Percentiles rank a stretch among this genome's conserved stretches.
These are phyloP conservation scores for Enteromius treurensis DNA, from an alignment of 2,797 vertebrate species.

Conservation along the genomic window DNA sequence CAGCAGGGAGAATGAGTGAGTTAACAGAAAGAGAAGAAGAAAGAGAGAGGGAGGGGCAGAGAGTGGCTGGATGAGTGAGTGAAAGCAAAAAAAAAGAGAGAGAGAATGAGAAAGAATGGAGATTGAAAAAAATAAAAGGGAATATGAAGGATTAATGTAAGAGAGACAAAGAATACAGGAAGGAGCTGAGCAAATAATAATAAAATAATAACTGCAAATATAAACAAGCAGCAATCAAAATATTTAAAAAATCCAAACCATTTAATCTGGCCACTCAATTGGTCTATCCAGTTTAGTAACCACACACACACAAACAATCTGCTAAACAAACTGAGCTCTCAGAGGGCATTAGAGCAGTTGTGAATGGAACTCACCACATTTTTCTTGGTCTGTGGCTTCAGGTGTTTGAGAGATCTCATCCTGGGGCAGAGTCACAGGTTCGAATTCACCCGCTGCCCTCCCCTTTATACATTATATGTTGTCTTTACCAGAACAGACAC, in stretches of 20 bases:
- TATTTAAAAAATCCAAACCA: background rate
- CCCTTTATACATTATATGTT: constrained; percentile 37
- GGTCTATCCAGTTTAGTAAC: constrained; percentile 25
- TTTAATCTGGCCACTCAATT: constrained; percentile 11
- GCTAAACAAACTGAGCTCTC: constrained; percentile 26
- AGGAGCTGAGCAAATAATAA: constrained; percentile 21
- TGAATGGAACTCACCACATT: constrained; percentile 76
- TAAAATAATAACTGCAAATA: constrained; percentile 18
- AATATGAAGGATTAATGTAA: constrained; percentile 62
- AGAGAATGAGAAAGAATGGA: constrained; percentile 60
- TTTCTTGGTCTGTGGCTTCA: constrained; percentile 80
- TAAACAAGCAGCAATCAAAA: constrained; percentile 11
- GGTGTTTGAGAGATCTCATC: constrained; percentile 84
- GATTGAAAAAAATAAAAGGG: constrained; percentile 70
- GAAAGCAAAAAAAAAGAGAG: constrained; percentile 48
- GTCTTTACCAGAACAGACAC: constrained; percentile 51
- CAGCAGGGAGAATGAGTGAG: constrained; percentile 44
- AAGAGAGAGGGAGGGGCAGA: constrained; percentile 40
- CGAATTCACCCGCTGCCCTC: constrained; percentile 46
- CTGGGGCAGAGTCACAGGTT: constrained; percentile 62
- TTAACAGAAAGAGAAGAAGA: constrained; percentile 39
- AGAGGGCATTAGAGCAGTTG: constrained; percentile 30
- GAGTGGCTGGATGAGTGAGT: constrained; percentile 35
- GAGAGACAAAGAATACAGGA: constrained; percentile 46
- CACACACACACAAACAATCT: constrained; percentile 27